phyloP scores from a whole-genome alignment of 2,888 invertebrate genomes.

The Drosophila nr. perissopoda region DNA sequence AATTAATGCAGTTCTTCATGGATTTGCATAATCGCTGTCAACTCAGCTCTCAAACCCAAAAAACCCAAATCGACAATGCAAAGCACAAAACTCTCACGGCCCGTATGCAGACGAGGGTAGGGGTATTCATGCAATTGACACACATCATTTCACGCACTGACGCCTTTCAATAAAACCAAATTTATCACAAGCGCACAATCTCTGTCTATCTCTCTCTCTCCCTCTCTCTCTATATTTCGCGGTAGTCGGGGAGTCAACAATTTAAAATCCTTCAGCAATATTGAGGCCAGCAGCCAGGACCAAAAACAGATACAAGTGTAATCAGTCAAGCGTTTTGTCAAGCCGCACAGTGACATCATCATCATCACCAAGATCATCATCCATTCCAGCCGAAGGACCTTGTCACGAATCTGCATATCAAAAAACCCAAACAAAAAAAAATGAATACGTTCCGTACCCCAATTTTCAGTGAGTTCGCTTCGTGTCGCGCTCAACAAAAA shows the following conservation, averaged over 20 bases:
- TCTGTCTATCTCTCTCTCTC: not conserved
- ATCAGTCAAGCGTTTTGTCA: constrained; percentile 82
- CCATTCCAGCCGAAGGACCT: constrained; percentile 43
- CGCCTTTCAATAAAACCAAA: constrained; percentile 85
- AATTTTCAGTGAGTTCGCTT: constrained; percentile 41
- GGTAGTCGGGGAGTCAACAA: constrained; percentile 63
- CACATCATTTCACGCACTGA: constrained; percentile 86
- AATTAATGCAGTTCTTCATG: constrained; percentile 69
- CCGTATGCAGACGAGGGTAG: constrained; percentile 6
- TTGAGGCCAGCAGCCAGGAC: constrained; percentile 57
- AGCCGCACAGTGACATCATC: constrained; percentile 71
- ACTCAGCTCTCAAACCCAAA: constrained; percentile 49
- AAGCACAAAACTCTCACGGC: constrained; percentile 57
- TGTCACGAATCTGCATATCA: constrained; percentile 80
- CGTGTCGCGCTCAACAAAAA: constrained; percentile 41
- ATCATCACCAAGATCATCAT: constrained; percentile 30
- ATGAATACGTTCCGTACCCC: constrained; percentile 45
- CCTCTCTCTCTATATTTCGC: not conserved
- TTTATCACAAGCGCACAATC: constrained; percentile 80
- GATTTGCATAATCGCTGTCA: constrained; percentile 82
- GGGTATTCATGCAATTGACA: constrained; percentile 84
- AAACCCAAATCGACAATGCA: constrained; percentile 49
- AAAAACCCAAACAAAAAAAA: constrained; percentile 59
- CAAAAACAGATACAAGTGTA: constrained; percentile 79
- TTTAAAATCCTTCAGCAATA: constrained; percentile 77